A percentile compares a stretch with the other conserved stretches of the same genome.
Conservation (phyloP, 2,113 vertebrate species). For the Tiliqua scincoides region DNA sequence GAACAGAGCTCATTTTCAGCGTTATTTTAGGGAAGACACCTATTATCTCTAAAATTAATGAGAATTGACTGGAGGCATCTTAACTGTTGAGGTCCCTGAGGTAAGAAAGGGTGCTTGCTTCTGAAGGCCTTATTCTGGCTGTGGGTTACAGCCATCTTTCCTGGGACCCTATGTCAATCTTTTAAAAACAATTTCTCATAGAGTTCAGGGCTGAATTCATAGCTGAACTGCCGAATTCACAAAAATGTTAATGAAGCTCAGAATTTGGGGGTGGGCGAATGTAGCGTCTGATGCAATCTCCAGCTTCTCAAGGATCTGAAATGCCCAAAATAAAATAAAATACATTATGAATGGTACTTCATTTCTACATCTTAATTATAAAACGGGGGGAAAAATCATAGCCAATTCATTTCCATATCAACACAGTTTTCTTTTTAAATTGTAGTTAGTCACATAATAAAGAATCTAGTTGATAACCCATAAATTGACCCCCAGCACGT, state of each 20-base stretch:
- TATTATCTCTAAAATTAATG: constrained; percentile 4
- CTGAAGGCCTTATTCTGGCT: not conserved
- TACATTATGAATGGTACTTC: not conserved
- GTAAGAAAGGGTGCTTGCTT: not conserved
- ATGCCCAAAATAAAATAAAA: not conserved
- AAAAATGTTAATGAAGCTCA: not conserved
- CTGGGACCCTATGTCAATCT: not conserved
- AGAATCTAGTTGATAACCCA: too few species aligned
- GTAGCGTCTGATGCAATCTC: not conserved
- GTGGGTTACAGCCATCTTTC: not conserved
- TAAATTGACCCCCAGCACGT: not conserved
- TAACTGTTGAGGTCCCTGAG: not conserved
- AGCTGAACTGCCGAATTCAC: not conserved
- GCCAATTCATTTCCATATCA: not conserved
- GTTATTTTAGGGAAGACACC: not conserved
- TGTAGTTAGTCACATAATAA: not conserved
- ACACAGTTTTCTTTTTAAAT: not conserved
- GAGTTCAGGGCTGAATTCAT: not conserved
- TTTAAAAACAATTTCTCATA: not conserved
- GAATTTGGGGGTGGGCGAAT: not conserved
- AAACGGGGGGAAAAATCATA: not conserved
- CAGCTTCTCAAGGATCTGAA: not conserved
- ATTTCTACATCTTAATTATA: not conserved
- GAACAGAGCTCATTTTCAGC: not conserved
- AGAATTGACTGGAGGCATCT: not conserved